Conservation (phyloP, 2,888 invertebrate species). For the Lasius fuliginosus region DNA sequence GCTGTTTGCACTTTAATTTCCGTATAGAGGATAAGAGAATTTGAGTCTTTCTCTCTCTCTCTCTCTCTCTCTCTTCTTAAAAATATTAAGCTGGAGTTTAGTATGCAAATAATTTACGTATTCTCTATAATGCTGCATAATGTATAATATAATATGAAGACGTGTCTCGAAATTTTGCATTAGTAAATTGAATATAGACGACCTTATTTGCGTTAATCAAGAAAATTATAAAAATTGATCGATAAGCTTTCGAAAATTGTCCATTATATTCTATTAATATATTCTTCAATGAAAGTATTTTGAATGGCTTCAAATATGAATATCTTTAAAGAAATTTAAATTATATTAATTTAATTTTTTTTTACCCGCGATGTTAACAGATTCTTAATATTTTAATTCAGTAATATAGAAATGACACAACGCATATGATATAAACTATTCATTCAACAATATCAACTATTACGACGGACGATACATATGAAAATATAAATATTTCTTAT, state of each 20-base stretch:
- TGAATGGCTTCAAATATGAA: background rate
- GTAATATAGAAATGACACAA: background rate
- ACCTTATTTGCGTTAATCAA: background rate
- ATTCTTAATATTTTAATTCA: background rate
- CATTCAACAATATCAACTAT: background rate
- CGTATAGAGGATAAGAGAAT: background rate
- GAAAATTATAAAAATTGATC: background rate
- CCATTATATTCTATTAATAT: too few species aligned
- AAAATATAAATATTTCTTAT: slow-evolving; percentile 12
- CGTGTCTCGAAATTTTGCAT: background rate
- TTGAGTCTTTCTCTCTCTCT: background rate
- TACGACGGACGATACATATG: background rate
- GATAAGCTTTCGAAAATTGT: too few species aligned
- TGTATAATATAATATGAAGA: background rate
- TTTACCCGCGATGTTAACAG: background rate
- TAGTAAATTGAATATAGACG: background rate
- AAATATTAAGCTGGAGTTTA: slow-evolving; percentile 6
- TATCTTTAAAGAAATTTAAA: background rate
- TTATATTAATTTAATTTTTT: background rate
- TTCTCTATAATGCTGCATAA: background rate
- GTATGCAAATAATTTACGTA: background rate
- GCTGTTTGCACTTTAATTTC: background rate
- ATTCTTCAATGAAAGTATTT: too few species aligned
- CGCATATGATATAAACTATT: background rate
- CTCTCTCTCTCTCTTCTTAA: background rate